A percentile compares a stretch with the other conserved stretches of the same genome.
Evolutionary conservation across 2,113 vertebrate species (phyloP).

Genomic region (Galbula dea): DNA sequence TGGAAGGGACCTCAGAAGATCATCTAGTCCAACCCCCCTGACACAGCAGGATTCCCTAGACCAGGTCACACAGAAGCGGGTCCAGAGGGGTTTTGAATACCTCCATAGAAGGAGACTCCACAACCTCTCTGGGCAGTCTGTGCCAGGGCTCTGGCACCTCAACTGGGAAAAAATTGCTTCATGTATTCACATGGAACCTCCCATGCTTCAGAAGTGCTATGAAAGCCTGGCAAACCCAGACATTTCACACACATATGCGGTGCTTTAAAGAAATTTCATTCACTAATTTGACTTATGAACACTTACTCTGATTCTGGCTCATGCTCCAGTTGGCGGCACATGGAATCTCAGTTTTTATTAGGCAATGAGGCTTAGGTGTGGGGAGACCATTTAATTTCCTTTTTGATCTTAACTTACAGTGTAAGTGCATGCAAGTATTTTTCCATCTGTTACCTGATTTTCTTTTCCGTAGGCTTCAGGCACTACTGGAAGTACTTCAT

Average conservation of each 20-base stretch:
- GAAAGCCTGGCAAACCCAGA: not conserved
- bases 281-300: not conserved
- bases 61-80: too few relatives aligned
- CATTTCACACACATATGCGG: not conserved
- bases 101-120: too few relatives aligned
- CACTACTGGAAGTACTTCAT: not conserved
- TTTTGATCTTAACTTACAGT: not conserved
- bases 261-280: not conserved
- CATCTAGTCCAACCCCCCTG: too few relatives aligned
- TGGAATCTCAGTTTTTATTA: not conserved
- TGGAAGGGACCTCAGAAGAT: too few relatives aligned
- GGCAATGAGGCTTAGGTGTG: not conserved
- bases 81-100: too few relatives aligned
- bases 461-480: not conserved
- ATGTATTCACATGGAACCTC: too few relatives aligned
- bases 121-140: too few relatives aligned
- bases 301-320: not conserved
- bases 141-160: too few relatives aligned
- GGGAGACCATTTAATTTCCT: not conserved
- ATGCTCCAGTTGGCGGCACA: not conserved
- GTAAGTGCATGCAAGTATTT: not conserved
- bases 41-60: too few relatives aligned
- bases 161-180: too few relatives aligned
- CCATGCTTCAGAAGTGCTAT: not conserved
- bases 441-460: slow-evolving; percentile 11